Percentiles rank a stretch among this genome's conserved stretches.
Evolutionary conservation across 1,140 invertebrate species (phyloP).

Genomic region (Mylabris phalerata): DNA sequence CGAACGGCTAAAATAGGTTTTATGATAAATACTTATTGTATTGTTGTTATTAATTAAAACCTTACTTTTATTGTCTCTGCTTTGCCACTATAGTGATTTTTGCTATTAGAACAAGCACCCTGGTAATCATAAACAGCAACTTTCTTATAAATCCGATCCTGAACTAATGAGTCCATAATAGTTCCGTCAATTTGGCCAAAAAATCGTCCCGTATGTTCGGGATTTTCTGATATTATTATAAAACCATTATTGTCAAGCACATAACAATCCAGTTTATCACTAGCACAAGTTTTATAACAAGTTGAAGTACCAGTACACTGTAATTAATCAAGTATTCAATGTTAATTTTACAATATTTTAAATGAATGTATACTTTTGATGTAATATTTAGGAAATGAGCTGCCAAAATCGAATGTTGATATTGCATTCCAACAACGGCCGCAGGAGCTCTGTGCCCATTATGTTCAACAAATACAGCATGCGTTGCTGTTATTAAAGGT

Average conservation of each 20-base stretch:
- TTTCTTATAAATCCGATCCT: conserved; percentile 82
- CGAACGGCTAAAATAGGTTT: conserved; percentile 17
- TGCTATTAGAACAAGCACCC: conserved; percentile 58
- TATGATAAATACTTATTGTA: conserved; percentile 1
- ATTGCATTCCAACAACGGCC: conserved; percentile 83
- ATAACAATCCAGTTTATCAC: conserved; percentile 82
- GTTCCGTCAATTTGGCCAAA: conserved; percentile 93
- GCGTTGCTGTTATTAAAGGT: conserved; percentile 78
- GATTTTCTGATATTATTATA: conserved; percentile 81
- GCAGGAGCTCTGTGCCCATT: conserved; percentile 78
- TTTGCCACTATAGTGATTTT: conserved; percentile 61
- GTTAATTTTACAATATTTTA: background rate
- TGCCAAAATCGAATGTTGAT: conserved; percentile 70
- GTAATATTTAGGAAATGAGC: conserved; percentile 82
- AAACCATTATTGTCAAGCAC: conserved; percentile 90
- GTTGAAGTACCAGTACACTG: conserved; percentile 63
- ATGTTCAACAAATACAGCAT: conserved; percentile 82
- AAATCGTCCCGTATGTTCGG: conserved; percentile 77
- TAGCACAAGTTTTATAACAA: conserved; percentile 78
- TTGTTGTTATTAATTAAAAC: background rate
- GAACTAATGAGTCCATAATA: conserved; percentile 87
- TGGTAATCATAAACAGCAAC: conserved; percentile 83
- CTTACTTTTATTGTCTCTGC: conserved; percentile 35
- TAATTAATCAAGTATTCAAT: conserved; percentile 22
- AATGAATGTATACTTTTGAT: conserved; percentile 58